phyloP scores from a whole-genome alignment of 2,888 invertebrate species.

The Luperina nickerlii region DNA sequence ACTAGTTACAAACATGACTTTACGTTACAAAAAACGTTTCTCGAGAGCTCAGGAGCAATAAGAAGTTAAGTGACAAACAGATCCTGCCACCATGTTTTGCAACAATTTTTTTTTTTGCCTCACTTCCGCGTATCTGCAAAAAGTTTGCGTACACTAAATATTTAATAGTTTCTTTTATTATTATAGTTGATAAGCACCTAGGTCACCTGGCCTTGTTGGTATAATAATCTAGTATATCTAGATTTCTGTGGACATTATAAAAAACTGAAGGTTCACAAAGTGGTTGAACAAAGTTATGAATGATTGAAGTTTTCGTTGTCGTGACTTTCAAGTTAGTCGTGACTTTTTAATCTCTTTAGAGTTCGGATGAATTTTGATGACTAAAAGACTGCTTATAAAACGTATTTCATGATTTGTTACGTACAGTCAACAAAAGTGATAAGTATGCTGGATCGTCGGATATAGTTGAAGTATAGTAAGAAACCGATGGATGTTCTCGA shows the following conservation, averaged over 20 bases:
- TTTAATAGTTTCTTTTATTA: constrained; percentile 50
- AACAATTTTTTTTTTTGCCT: constrained; percentile 7
- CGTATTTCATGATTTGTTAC: neutral
- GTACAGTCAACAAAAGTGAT: too few species aligned
- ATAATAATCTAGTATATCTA: neutral
- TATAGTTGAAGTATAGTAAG: too few species aligned
- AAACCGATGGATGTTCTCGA: too few species aligned
- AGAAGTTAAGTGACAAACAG: constrained; percentile 42
- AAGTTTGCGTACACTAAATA: constrained; percentile 43
- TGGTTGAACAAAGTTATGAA: constrained; percentile 13
- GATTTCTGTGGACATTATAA: constrained; percentile 8
- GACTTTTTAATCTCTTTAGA: neutral
- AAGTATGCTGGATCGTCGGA: too few species aligned
- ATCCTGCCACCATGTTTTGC: constrained; percentile 17
- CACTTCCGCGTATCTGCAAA: constrained; percentile 60
- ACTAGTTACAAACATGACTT: constrained; percentile 8
- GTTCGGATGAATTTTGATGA: neutral
- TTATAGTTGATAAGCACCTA: constrained; percentile 50
- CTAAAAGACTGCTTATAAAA: neutral
- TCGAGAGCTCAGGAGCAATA: constrained; percentile 40
- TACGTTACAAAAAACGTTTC: constrained; percentile 41
- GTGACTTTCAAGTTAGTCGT: constrained; percentile 5
- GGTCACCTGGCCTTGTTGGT: constrained; percentile 47
- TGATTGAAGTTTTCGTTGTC: constrained; percentile 4
- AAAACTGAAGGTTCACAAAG: constrained; percentile 15